phyloP scores from a whole-genome alignment of 2,888 invertebrate species.

The Ommatoiulus sabulosus region DNA sequence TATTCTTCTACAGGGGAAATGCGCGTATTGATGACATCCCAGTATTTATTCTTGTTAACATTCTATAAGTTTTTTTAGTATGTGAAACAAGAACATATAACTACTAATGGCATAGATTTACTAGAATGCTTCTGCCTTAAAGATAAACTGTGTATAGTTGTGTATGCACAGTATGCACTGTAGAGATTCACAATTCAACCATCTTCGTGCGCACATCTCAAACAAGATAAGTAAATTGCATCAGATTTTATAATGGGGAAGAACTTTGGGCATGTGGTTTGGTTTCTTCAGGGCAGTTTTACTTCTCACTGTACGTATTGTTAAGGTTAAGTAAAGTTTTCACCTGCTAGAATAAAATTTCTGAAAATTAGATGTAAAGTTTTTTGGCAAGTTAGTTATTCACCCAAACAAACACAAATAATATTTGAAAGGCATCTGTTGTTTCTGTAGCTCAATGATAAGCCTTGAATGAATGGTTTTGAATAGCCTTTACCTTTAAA shows the following conservation, averaged over 20 bases:
- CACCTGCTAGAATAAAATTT: neutral
- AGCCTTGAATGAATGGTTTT: too few relatives aligned
- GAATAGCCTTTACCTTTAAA: too few relatives aligned
- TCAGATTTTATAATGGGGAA: neutral
- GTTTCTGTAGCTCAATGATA: too few relatives aligned
- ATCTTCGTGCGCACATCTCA: neutral
- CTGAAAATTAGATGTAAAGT: neutral
- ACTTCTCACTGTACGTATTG: neutral
- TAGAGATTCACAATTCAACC: neutral
- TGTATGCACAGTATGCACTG: too few relatives aligned
- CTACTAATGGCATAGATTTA: neutral
- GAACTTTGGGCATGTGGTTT: neutral
- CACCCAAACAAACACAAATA: too few relatives aligned
- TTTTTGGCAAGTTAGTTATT: too few relatives aligned
- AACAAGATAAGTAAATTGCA: constrained; percentile 14
- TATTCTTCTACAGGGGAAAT: neutral
- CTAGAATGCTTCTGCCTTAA: neutral
- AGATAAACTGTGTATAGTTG: neutral
- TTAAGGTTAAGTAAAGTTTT: neutral
- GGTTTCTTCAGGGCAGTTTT: neutral
- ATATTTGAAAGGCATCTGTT: too few relatives aligned
- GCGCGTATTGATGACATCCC: too few relatives aligned
- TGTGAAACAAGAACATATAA: too few relatives aligned
- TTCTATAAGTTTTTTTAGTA: too few relatives aligned
- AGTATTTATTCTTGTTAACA: too few relatives aligned